Evolutionary conservation across 2,113 vertebrate genomes (phyloP).

Genomic region (Ceratotherium simum): DNA sequence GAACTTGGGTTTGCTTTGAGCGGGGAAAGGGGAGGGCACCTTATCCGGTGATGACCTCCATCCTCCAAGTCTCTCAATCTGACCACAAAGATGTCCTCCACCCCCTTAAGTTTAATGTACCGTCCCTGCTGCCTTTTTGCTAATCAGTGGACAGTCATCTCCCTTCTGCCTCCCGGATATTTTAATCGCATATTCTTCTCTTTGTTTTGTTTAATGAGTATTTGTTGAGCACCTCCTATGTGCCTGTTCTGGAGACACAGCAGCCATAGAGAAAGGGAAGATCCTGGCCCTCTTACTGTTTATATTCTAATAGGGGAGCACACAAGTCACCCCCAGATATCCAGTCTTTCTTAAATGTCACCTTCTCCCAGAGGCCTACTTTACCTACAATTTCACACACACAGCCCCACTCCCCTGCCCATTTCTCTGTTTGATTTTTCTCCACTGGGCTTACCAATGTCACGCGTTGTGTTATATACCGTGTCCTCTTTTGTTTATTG

Average conservation of each 20-base stretch:
- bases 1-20: not conserved
- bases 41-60: not conserved
- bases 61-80: not conserved
- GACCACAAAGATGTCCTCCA: not conserved
- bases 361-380: not conserved
- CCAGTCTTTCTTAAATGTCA: not conserved
- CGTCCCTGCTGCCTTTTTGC: not conserved
- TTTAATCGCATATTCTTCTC: not conserved
- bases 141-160: not conserved
- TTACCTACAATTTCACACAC: not conserved
- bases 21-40: not conserved
- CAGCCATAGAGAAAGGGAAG: not conserved
- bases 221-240: constrained; percentile 52
- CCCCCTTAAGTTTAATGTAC: not conserved
- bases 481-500: not conserved
- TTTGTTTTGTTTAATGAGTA: not conserved
- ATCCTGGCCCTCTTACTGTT: not conserved
- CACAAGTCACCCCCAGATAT: not conserved
- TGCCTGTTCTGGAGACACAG: not conserved
- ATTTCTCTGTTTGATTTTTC: not conserved
- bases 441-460: not conserved
- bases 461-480: not conserved
- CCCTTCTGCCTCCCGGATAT: not conserved
- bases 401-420: not conserved
- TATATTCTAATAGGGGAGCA: not conserved